Conservation (phyloP, 2,797 vertebrate genomes). For the Gambelia wislizenii region DNA sequence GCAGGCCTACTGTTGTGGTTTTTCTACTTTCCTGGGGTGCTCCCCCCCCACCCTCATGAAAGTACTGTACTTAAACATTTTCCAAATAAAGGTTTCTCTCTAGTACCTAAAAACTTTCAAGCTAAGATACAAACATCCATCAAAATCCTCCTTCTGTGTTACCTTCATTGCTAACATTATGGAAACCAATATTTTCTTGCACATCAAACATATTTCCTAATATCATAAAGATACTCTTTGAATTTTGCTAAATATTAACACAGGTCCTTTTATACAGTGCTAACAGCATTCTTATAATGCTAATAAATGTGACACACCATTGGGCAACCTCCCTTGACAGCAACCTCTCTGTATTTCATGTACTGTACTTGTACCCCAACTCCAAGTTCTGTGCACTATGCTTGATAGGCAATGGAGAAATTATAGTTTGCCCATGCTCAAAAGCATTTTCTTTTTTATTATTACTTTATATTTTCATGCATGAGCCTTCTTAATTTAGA, state of each 20-base stretch:
- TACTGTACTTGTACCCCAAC: neutral
- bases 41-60: too few species aligned
- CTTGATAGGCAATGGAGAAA: neutral
- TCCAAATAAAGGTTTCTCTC: neutral
- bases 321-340: neutral
- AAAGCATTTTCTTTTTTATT: neutral
- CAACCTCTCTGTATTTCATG: neutral
- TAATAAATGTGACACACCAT: neutral
- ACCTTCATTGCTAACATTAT: neutral
- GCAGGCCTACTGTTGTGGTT: too few species aligned
- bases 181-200: neutral
- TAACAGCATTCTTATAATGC: too few species aligned
- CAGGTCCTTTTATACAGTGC: neutral
- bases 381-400: neutral
- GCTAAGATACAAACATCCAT: neutral
- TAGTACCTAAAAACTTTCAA: neutral
- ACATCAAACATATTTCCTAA: neutral
- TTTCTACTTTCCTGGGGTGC: too few species aligned
- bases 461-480: neutral
- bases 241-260: neutral
- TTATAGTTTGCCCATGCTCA: neutral
- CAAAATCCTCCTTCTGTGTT: neutral
- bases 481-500: too few species aligned
- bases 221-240: neutral
- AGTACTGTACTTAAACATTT: neutral